Conservation (phyloP, 30 jellyfish, hydroid and myxozoan genomes). For the Aurelia sp. region DNA sequence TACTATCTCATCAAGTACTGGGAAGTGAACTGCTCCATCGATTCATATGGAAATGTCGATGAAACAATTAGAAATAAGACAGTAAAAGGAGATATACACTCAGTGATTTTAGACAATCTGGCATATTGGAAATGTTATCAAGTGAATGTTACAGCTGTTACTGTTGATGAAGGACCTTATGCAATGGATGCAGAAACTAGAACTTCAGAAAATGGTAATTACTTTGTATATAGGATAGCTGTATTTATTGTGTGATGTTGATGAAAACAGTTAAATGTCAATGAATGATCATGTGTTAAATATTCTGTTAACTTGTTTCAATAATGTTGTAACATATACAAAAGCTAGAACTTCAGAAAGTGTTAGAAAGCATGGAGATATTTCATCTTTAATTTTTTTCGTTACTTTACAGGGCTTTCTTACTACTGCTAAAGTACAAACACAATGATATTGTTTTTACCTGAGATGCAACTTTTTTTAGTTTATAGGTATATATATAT, state of each 20-base stretch:
- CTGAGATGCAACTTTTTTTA: too few relatives aligned
- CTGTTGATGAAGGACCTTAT: background rate
- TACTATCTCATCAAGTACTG: background rate
- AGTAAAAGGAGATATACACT: background rate
- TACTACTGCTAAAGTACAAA: too few relatives aligned
- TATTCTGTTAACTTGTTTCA: background rate
- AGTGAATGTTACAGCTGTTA: slow-evolving; percentile 27
- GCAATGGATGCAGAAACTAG: background rate
- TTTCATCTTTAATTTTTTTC: too few relatives aligned
- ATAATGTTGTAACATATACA: too few relatives aligned
- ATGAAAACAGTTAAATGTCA: background rate
- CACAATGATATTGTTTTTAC: too few relatives aligned
- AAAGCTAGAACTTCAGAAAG: background rate
- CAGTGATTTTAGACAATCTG: background rate
- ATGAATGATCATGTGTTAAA: background rate
- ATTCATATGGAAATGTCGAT: background rate
- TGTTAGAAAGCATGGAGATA: background rate
- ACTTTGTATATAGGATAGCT: background rate
- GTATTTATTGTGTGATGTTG: background rate
- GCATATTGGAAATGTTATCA: slow-evolving; percentile 48
- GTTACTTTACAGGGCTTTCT: too few relatives aligned
- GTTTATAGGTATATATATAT: too few relatives aligned
- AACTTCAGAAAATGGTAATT: slow-evolving; percentile 6
- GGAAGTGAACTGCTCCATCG: background rate
- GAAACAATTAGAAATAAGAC: background rate